Base-by-base conservation (phyloP, 2,888 invertebrate genomes). In the Drosophila seclusa region DNA sequence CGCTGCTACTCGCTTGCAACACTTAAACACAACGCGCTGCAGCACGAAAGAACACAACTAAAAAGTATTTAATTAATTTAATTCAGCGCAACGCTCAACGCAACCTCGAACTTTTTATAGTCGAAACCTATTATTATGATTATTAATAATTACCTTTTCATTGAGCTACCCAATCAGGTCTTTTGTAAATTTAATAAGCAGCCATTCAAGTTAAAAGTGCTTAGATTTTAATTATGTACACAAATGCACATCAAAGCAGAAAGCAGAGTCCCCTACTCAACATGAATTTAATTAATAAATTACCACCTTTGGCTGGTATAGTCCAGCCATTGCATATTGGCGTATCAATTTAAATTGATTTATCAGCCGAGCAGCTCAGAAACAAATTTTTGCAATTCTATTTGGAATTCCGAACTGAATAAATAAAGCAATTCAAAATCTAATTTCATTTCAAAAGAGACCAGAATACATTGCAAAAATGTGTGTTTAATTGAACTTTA, bases 151-250 rank as follows among this genome's bases (percentile, higher is more conserved):
- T 83, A 78, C 81, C 89, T 87, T 80, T 80, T 66, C 83, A 83
- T 72, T 67, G 68, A 40, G 71, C 85, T 21, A 21, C 10, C 16
- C 24, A 16, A 31, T 52, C 54, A 31, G 53, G 58, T 21, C 73
- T 68, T 86, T 84, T 87, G 80, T 73, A 45, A 53, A 66, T 54
- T 64, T 73, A 78, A 68, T 67, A 72, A 73, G 89, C 74, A 85
- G 80, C 89, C 87, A 81, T 82, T 84, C 79, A 85, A 89, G 85
- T 84, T 68, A 77, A 87, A 87, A 81, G 87, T 79, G 77, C 60
- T 79, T 77, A 79, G 79, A 77, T 81, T 87, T 87, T 85, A 85
- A 85, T 85, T 85, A 85, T 76, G 77, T 75, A 66, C 64, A 68
- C 60, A 77, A 72, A 64, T 72, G 69, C 67, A 89, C 89, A 84